Evolutionary conservation across 1,140 invertebrate species (phyloP).

Genomic region (Zophobas morio): DNA sequence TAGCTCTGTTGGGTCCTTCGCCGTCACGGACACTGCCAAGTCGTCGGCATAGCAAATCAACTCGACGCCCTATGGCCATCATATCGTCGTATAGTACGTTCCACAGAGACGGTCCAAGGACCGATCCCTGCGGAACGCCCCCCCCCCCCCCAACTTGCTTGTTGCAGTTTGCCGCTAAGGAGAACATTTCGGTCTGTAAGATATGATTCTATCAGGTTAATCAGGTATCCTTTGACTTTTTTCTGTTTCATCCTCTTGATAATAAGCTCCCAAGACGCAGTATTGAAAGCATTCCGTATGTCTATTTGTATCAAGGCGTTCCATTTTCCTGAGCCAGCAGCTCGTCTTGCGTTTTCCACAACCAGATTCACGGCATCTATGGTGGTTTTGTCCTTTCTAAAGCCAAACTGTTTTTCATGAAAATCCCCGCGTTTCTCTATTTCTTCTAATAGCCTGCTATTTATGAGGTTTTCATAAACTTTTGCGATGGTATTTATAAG

Average conservation of each 20-base stretch:
- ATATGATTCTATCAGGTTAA: slow-evolving; percentile 6
- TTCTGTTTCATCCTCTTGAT: neutral
- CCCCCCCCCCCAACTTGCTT: too few relatives aligned
- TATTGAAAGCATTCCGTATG: slow-evolving; percentile 45
- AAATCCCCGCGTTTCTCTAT: slow-evolving; percentile 14
- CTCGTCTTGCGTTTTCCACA: neutral
- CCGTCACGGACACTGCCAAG: too few relatives aligned
- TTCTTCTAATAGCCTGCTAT: slow-evolving; percentile 24
- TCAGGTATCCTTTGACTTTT: neutral
- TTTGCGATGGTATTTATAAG: slow-evolving; percentile 35
- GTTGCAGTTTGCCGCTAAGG: too few relatives aligned
- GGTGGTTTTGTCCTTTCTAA: neutral
- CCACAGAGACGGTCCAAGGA: slow-evolving; percentile 66
- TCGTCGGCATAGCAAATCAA: slow-evolving; percentile 28
- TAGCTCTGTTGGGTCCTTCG: too few relatives aligned
- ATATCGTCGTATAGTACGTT: slow-evolving; percentile 58
- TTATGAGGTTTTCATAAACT: slow-evolving; percentile 36
- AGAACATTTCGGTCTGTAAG: slow-evolving; percentile 9
- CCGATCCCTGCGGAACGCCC: too few relatives aligned
- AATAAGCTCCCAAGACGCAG: slow-evolving; percentile 22
- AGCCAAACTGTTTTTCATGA: slow-evolving; percentile 14
- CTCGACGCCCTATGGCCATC: neutral
- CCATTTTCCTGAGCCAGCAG: neutral
- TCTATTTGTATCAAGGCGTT: slow-evolving; percentile 29
- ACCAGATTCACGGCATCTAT: neutral